Base-by-base conservation (phyloP, 2,797 vertebrate genomes). In the Gymnocypris eckloni region DNA sequence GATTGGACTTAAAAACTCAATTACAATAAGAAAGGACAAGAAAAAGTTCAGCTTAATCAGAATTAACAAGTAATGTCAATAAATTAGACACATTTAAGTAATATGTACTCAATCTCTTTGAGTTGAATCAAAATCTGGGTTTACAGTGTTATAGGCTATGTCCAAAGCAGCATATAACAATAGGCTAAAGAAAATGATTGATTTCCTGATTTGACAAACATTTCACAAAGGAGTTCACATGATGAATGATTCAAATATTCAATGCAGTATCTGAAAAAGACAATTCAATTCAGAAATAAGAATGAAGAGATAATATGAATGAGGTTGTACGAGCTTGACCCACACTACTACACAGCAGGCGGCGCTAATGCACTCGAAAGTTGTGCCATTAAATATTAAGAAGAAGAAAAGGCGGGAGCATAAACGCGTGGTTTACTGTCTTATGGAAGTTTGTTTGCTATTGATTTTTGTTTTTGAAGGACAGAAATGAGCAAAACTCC, bases 401-500 rank as follows among this genome's bases (percentile, higher is more conserved):
- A 70, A n/a, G 37, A 79, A 20, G 16, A 59, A 43, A 66, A 20
- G 43, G n/a, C 22, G 33, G 33, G 1, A 22, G 50, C 18, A 33
- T 43, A 9, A 59, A 43, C 61, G 61, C 64, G 39, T 43, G 73
- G 5, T 28, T n/a, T 28, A 0, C 4, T 20, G 80, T 82, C 5
- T 52, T 11, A 0, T 6, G 28, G 6, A 75, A 52, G 72, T 75
- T 75, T 20, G 8, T 8, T 12, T 6, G 7, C n/a, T 4, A 1
- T 16, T 43, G 22, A 59, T n/a, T n/a, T 61, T 25, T 4, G 5
- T 4, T 16, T 28, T 15, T 15, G 3, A 33, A 45, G 22, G 22
- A 45, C 6, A 80, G 77, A 73, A 48, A 85, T 85, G 84, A 66
- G 43, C 67, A 54, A 85, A 61, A 64, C 13, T 56, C 50, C 33